Evolutionary conservation across 2,888 invertebrate genomes (phyloP), one percentile per base, ranked within the genome.

Genomic region (Chirona hameri): DNA sequence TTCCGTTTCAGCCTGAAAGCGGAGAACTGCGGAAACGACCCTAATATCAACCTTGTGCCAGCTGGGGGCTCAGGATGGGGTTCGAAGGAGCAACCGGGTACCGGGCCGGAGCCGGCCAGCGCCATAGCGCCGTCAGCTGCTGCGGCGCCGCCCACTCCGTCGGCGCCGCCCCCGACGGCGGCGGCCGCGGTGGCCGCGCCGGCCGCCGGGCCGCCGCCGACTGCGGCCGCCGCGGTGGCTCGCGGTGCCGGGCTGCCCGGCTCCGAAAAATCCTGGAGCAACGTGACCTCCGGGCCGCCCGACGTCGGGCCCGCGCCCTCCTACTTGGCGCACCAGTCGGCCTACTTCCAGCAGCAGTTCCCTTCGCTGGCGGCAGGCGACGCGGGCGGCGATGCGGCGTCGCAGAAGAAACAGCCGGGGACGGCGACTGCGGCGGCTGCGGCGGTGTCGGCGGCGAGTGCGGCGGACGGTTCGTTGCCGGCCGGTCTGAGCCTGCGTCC

Each of bases 1-100:
- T 15, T 15, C 31, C 39, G 1, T 80, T n/a, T 27, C 80, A 99
- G 98, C 92, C 91, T 99, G 91, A 99, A 97, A 92, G 96, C 98
- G 89, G 99, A 99, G 92, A 92, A 93, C 88, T 92, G 91, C 87
- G 93, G 92, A 87, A 92, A 92, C 90, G 93, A 93, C 89, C 93
- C 93, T 87, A 92, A 92, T 88, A 92, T 93, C 87, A 92, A 92
- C 88, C 90, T 94, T 89, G 94, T 94, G 89, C 93, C 94, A 87
- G 92, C 92, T 86, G 93, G 94, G 88, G 93, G 93, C 87, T 90
- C 91, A 90, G 93, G 94, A 92, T 94, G 94, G 93, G 93, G 92
- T 88, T 83, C 83, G 84, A 84, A 84, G 84, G 84, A 80, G 12
- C 80, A 80, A 18, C 18, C 52, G 15, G 29, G 48, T 12, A 1